phyloP scores from a whole-genome alignment of 2,888 invertebrate genomes.

The Agrochola lota region DNA sequence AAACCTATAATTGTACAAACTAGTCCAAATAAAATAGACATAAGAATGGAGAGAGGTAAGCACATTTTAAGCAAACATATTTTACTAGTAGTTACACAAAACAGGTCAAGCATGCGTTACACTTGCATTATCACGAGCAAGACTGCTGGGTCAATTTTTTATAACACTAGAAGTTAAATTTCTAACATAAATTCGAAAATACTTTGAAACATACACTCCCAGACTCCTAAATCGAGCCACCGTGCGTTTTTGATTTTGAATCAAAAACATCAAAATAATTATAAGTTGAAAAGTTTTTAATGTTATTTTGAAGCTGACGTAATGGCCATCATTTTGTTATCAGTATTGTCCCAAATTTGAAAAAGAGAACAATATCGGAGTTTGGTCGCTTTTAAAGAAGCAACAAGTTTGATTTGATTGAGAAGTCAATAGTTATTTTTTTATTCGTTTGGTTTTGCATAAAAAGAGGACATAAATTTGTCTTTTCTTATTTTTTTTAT shows the following conservation, averaged over 20 bases:
- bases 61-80: background rate
- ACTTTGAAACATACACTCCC: background rate
- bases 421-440: too few relatives aligned
- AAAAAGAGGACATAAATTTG: too few relatives aligned
- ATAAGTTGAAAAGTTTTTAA: background rate
- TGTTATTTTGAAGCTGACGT: background rate
- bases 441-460: too few relatives aligned
- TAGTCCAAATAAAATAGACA: conserved; percentile 82
- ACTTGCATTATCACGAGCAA: background rate
- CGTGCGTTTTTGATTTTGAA: background rate
- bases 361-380: too few relatives aligned
- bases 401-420: too few relatives aligned
- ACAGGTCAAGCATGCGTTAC: background rate
- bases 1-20: conserved; percentile 93
- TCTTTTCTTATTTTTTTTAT: too few relatives aligned
- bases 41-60: conserved; percentile 86
- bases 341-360: too few relatives aligned
- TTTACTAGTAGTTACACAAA: conserved; percentile 4
- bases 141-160: background rate
- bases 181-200: background rate
- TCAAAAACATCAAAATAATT: too few relatives aligned
- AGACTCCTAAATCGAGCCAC: background rate
- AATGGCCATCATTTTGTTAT: background rate
- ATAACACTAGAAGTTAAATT: background rate
- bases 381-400: too few relatives aligned